Base-by-base conservation (phyloP, 1,140 invertebrate species). In the Drosophila navojoa region DNA sequence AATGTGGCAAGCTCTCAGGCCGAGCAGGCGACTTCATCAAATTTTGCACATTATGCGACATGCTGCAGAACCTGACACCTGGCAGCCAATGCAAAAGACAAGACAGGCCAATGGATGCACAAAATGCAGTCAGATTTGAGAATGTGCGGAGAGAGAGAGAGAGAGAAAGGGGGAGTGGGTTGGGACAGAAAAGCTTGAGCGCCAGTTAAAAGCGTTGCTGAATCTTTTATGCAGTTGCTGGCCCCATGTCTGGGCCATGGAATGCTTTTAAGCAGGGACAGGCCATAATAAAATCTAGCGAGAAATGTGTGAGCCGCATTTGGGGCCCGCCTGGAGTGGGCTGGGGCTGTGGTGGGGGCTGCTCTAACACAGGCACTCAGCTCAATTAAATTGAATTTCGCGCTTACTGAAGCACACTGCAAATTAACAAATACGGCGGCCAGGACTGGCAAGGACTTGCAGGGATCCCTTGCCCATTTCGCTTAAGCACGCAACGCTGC, bases 371-470 rank as follows among this genome's bases (percentile, higher is more conserved):
- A 70, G 82, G 85, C 84, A 89, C 84, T 89, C 84, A 87, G 84
- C 84, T 90, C 84, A 89, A 89, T 89, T 89, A 89, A 89, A 89
- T 89, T 89, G 84, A 89, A 89, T 89, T 89, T 89, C 85, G 84
- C 84, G 84, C 84, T 89, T 74, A 90, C 84, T 79, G 84, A 90
- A 89, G 84, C 84, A 89, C 84, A 89, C 85, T 80, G 77, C 82
- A 90, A 89, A 89, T 89, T 89, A 89, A 89, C 84, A 86, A 86
- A 86, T 86, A 64, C 66, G 50, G 69, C 16, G 15, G 62, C 71
- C 55, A 38, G 68, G 72, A 64, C 67, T 67, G 59, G 50, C 71
- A 76, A 74, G 75, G 53, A 67, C 49, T 19, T 45, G 19, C 25
- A 68, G 60, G 77, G 77, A 76, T 71, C 68, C 66, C 82, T 38